A percentile compares a stretch with the other conserved stretches of the same genome.
phyloP scores from a whole-genome alignment of 2,888 invertebrate genomes.

The Hirudinaria manillensis region DNA sequence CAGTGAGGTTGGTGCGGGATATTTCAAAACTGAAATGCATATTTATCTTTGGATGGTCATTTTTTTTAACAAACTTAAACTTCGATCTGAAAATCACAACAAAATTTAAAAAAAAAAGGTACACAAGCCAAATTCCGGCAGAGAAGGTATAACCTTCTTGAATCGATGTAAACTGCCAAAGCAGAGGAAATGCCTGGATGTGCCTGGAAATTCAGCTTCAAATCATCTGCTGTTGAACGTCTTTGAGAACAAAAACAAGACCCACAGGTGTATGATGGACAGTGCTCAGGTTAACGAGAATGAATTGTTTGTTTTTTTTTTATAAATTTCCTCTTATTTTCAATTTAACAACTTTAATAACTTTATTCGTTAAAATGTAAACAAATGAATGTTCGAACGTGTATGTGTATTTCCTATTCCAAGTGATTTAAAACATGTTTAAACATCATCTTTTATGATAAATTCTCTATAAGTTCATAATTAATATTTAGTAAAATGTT shows the following conservation, averaged over 20 bases:
- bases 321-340: neutral
- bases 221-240: neutral
- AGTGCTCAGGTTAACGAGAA: slow-evolving; percentile 8
- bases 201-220: neutral
- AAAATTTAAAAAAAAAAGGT: neutral
- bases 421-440: too few species aligned
- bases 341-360: neutral
- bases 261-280: slow-evolving; percentile 13
- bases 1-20: slow-evolving; percentile 60
- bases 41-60: too few species aligned
- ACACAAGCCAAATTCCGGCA: neutral
- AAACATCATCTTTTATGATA: too few species aligned
- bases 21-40: too few species aligned
- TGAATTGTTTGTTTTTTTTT: neutral
- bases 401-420: too few species aligned
- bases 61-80: neutral
- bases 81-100: neutral
- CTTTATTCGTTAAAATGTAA: neutral
- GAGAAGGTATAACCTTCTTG: slow-evolving; percentile 11
- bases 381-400: too few species aligned
- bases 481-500: too few species aligned
- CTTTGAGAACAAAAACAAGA: slow-evolving; percentile 7
- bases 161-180: slow-evolving; percentile 3
- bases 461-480: too few species aligned
- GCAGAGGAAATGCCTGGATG: neutral